These are phyloP conservation scores for Corydoras maculifer DNA, from an alignment of 2,113 vertebrate genomes.

Conservation along the genomic window DNA sequence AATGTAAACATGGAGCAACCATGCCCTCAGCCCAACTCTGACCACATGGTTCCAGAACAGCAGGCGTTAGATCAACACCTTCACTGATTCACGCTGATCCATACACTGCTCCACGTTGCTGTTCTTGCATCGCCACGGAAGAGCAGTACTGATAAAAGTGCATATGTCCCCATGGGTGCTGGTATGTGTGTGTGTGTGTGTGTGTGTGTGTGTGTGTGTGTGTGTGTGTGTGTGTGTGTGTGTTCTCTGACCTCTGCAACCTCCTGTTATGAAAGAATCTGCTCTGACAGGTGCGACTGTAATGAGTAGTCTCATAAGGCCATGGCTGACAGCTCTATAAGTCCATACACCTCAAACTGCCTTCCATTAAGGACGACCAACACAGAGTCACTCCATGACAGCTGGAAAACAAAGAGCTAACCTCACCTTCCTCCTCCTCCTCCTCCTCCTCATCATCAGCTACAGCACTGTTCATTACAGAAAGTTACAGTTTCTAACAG, in stretches of 20 bases:
- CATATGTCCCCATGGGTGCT: slow-evolving; percentile 7
- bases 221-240: slow-evolving; percentile 1
- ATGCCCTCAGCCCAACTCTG: no score
- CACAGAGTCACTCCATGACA: slow-evolving; percentile 15
- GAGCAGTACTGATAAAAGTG: slow-evolving; percentile 24
- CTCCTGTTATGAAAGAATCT: slow-evolving; percentile 38
- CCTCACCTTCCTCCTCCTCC: not conserved
- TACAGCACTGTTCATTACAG: not conserved
- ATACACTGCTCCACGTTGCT: not conserved
- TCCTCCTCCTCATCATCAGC: not conserved
- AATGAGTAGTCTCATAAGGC: slow-evolving; percentile 44
- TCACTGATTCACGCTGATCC: not conserved
- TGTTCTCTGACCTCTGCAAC: slow-evolving; percentile 20
- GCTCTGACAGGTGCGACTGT: slow-evolving; percentile 39
- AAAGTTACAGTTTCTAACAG: not conserved
- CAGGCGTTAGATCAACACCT: no score
- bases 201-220: not conserved
- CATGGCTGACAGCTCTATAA: slow-evolving; percentile 40
- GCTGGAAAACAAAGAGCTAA: slow-evolving; percentile 30
- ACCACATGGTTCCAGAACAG: no score
- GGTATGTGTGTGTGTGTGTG: slow-evolving; percentile 4
- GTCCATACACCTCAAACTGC: slow-evolving; percentile 30
- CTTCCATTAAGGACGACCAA: slow-evolving; percentile 17
- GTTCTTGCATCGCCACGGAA: not conserved
- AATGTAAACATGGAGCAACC: no score